These are phyloP conservation scores for Apostichopus japonicus DNA, from an alignment of 35 echinoderm and acorn worm genomes.

Conservation along the genomic window DNA sequence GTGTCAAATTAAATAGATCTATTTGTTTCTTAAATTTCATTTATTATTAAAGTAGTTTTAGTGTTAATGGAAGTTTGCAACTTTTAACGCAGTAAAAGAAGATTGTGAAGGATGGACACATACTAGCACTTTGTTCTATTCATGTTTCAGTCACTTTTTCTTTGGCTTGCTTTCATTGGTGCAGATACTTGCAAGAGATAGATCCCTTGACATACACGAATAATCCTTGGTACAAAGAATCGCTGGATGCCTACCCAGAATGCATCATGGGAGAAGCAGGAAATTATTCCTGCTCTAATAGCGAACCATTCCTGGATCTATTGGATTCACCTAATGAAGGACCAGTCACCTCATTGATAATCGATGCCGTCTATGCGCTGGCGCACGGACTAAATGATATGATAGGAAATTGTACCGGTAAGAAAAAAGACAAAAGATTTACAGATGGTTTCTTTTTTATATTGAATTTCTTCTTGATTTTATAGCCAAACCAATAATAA, in stretches of 20 bases:
- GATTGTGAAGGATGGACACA: too few relatives aligned
- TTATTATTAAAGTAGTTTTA: too few relatives aligned
- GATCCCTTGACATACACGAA: conserved; percentile 67
- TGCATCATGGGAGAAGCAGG: conserved; percentile 55
- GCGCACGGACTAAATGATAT: conserved; percentile 79
- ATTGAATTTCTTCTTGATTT: too few relatives aligned
- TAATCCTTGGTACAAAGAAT: conserved; percentile 89
- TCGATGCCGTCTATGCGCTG: conserved; percentile 87
- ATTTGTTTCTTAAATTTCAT: too few relatives aligned
- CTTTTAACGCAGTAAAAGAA: too few relatives aligned
- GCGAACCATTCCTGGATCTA: conserved; percentile 57
- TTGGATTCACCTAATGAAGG: conserved; percentile 70
- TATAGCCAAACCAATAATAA: too few relatives aligned
- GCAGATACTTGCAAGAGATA: conserved; percentile 66
- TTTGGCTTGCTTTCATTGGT: too few relatives aligned
- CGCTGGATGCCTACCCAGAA: conserved; percentile 51
- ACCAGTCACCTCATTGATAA: conserved; percentile 67
- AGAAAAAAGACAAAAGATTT: not conserved
- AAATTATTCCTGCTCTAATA: conserved; percentile 26
- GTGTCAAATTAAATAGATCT: too few relatives aligned
- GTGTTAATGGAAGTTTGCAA: too few relatives aligned
- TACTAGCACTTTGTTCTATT: too few relatives aligned
- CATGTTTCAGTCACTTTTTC: too few relatives aligned
- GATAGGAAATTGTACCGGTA: conserved; percentile 64
- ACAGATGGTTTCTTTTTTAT: too few relatives aligned